Base-by-base conservation (phyloP, 2,888 invertebrate genomes). In the Thymelicus acteon region DNA sequence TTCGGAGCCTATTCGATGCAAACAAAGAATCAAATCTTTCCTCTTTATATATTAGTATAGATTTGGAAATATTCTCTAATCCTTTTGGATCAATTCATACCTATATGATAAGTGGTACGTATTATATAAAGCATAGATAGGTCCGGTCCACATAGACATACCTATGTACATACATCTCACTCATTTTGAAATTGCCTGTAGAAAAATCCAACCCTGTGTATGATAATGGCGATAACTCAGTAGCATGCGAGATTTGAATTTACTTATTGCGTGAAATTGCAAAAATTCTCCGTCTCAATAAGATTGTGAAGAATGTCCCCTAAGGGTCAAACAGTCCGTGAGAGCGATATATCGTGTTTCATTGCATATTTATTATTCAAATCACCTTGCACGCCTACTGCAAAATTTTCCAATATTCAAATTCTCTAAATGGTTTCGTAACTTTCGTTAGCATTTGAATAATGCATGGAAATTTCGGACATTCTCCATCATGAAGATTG, bases 291-390 rank as follows among this genome's bases (percentile, higher is more conserved):
- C 37, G 15, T 60, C 39, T 39, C 31, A 12, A 58, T 40, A 58
- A 54, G 24, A 44, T 37, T 54, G 64, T 31, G 62, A 63, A 73
- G 63, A 70, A 72, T 76, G 77, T 80, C 78, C 76, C 82, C 78
- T 74, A 67, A 74, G 81, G 82, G 78, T 75, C 77, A 82, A 85
- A 87, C 80, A 82, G 72, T 77, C 73, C 84, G 89, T 90, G 89
- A 80, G 90, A 90, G 87, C 79, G 78, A 77, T 79, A 75, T 82
- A 73, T 80, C 87, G 85, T 87, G 88, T 77, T 79, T 77, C 68
- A 79, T 54, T 31, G 54, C 54, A 24, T 54, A 24, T 54, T 54
- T 54, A 19, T 54, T 80, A 86, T 87, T 85, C 72, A 84, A 85
- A 87, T 83, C 72, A 70, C 58, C 58, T 7, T 4, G n/a, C 47